Percentiles rank a stretch among this genome's conserved stretches.
Conservation (phyloP, 2,113 vertebrate genomes). For the cat (Felis catus) region F.catus_Fca126_mat1.0 CM031412.1:178623501-178624000, state of each 20-base stretch:
- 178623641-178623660: neutral
- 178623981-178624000: neutral
- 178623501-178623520: neutral
- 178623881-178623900: neutral
- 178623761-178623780: neutral
- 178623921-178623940: neutral
- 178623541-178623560: neutral
- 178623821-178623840: neutral
- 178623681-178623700: fast-evolving
- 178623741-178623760: neutral
- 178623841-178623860: neutral
- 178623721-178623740: neutral
- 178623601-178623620: neutral
- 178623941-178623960: neutral
- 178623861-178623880: neutral
- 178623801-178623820: neutral
- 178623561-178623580: neutral
- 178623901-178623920: neutral
- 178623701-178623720: fast-evolving
- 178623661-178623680: neutral
- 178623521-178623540: neutral
- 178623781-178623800: neutral
- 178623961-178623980: neutral
- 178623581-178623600: neutral
- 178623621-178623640: neutral